Base-by-base conservation (phyloP, 2,888 invertebrate species). In the Caenorhabditis zanzibari region DNA sequence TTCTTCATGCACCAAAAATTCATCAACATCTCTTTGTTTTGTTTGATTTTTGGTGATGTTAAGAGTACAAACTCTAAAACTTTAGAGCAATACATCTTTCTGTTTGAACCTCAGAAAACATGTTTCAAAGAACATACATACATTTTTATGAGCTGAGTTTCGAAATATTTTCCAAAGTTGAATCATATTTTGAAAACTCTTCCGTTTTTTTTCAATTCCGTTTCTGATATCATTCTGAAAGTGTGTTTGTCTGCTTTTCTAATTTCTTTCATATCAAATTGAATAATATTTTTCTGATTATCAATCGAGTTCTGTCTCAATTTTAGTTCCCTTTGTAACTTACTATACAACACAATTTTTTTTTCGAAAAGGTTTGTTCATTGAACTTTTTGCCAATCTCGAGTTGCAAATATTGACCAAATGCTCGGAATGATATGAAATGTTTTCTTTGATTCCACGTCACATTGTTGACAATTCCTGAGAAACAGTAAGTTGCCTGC, bases 341-440 rank as follows among this genome's bases (percentile, higher is more conserved):
- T 6, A 7, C 5, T 32, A 32, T 32, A 32, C 32, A 6, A 32
- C 16, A 44, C 14, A 6, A 14, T 24, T 54, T 24, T 54, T 24
- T 24, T 26, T 26, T 12, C 12, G 2, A 19, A 14, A 28, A 56
- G 3, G 19, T 64, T 26, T 71, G 71, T 71, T 71, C 44, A 28
- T 71, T 58, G 56, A 71, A 14, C 44, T 71, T 66, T 49, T 10
- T 66, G 66, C 32, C 35, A 10, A 68, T 22, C 59, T 66, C 75
- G 64, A 58, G 75, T 75, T 75, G 75, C 77, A 77, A 77, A 77
- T 77, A 77, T 77, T 77, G 77, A 77, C 77, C 38, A 28, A 68
- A 68, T 54, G 54, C 68, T 54, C 32, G 9, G 1, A 66, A 64
- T 26, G 19, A 26, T 26, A 3, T 16, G 26, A 59, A 59, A 32